Percentiles rank a stretch among this genome's conserved stretches.
Evolutionary conservation across 1,140 invertebrate genomes (phyloP).

Genomic region (Aradophagus sp.): DNA sequence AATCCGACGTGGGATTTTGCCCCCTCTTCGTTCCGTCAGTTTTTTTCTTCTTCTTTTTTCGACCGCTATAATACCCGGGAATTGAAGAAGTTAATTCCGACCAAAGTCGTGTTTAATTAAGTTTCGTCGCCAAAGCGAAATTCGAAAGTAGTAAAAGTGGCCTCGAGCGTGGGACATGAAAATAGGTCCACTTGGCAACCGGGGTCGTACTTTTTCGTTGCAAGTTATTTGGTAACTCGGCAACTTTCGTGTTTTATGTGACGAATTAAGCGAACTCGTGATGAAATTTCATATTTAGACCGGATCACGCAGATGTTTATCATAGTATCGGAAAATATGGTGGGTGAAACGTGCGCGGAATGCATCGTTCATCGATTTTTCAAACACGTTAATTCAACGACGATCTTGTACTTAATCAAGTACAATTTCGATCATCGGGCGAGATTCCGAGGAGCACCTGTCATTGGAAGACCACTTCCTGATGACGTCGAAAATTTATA

Average conservation of each 20-base stretch:
- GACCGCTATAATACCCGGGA: slow-evolving; percentile 17
- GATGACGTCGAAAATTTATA: too few species aligned
- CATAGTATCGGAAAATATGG: slow-evolving; percentile 9
- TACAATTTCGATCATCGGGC: too few species aligned
- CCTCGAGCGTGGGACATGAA: slow-evolving; percentile 5
- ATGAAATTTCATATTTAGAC: slow-evolving; percentile 26
- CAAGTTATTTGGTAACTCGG: slow-evolving; percentile 22
- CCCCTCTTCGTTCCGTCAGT: too few species aligned
- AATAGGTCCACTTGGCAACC: slow-evolving; percentile 15
- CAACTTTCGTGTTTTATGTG: slow-evolving; percentile 15
- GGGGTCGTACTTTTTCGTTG: slow-evolving; percentile 16
- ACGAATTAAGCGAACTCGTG: slow-evolving; percentile 21
- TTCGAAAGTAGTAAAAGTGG: slow-evolving; percentile 13
- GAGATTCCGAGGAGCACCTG: too few species aligned
- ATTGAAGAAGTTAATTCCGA: slow-evolving; percentile 32
- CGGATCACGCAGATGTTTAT: slow-evolving; percentile 18
- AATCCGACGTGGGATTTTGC: slow-evolving; percentile 21
- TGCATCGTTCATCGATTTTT: too few species aligned
- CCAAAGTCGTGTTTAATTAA: slow-evolving; percentile 21
- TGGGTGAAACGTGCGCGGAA: too few species aligned
- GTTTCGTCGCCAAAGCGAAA: slow-evolving; percentile 12
- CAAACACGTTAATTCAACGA: too few species aligned
- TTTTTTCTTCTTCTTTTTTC: too few species aligned
- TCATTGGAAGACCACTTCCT: too few species aligned
- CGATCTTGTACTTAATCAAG: too few species aligned